These are phyloP conservation scores for Festucalex cinctus DNA, from an alignment of 2,113 vertebrate genomes.

Conservation along the genomic window DNA sequence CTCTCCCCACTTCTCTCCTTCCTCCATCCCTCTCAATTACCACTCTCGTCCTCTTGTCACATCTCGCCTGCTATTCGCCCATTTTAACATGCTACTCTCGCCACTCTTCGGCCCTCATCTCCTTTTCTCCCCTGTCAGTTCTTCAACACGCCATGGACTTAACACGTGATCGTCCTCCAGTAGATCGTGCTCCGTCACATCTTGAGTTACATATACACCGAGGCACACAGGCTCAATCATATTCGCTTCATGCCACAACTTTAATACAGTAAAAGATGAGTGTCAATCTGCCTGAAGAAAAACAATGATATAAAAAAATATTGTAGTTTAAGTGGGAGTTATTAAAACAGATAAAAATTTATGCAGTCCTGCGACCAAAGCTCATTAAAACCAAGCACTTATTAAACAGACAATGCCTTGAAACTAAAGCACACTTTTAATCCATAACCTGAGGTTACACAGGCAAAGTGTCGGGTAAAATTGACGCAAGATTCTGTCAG, in stretches of 20 bases:
- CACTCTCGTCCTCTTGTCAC: constrained; percentile 31
- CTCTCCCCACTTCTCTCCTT: constrained; percentile 3
- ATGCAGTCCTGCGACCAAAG: no score
- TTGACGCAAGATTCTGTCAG: not conserved
- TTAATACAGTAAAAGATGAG: not conserved
- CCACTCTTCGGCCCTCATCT: constrained; percentile 7
- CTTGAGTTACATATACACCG: constrained; percentile 2
- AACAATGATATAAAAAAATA: not conserved
- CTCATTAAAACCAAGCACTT: not conserved
- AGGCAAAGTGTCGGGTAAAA: constrained; percentile 13
- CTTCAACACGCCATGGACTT: not conserved
- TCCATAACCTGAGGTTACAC: constrained; percentile 24
- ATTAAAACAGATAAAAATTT: not conserved
- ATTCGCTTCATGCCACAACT: constrained; percentile 7
- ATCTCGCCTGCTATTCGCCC: constrained; percentile 38
- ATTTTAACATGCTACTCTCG: constrained; percentile 4
- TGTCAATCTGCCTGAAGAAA: not conserved
- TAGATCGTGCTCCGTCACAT: not conserved
- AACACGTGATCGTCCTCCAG: not conserved
- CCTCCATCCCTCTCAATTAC: constrained; percentile 24
- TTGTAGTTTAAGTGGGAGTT: not conserved
- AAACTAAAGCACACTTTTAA: constrained; percentile 37
- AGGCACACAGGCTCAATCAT: constrained; percentile 6
- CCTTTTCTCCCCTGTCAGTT: not conserved
- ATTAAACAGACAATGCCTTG: constrained; percentile 23